Base-by-base conservation (phyloP, 2,888 invertebrate genomes). In the Polymixis flavicincta region DNA sequence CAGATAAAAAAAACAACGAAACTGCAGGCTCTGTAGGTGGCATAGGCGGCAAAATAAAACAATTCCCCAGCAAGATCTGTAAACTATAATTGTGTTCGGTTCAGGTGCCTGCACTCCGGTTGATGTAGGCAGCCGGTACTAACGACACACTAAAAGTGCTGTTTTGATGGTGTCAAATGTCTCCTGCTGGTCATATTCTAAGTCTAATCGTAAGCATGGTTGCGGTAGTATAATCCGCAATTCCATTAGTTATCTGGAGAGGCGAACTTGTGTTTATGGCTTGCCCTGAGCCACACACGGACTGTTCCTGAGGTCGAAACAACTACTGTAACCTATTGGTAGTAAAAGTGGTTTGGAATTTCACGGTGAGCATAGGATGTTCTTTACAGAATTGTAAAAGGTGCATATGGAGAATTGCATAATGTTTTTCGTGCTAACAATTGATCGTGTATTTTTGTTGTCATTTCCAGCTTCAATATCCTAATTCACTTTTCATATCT, bases 181-280 rank as follows among this genome's bases (percentile, higher is more conserved):
- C 86, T 82, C 82, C 77, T 83, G 84, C 78, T 81, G 85, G 87
- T 69, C 80, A 83, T 83, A 80, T 80, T 65, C 76, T 78, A 80
- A 76, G 72, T 80, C 79, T 82, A 78, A 83, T 78, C 82, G 87
- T 80, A 87, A 82, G 77, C 86, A 78, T 80, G 78, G 86, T 77
- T 83, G 84, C 78, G 85, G 89, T 84, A 85, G 71, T 89, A 90
- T 89, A 91, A 90, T 89, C 85, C 85, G 90, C 89, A 90, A 92
- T 92, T 90, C 91, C 91, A 92, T 92, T 92, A 92, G 88, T 88
- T 89, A 88, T 87, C 86, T 85, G 82, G 83, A 83, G 84, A 87
- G 84, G 82, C 78, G 76, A 85, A 80, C 85, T 84, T 77, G 77
- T 88, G 75, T 90, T 92, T 91, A 92, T 80, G 65, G 76, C 79